Conservation (phyloP, 2,113 vertebrate genomes). For the Gobiocypris rarus region DNA sequence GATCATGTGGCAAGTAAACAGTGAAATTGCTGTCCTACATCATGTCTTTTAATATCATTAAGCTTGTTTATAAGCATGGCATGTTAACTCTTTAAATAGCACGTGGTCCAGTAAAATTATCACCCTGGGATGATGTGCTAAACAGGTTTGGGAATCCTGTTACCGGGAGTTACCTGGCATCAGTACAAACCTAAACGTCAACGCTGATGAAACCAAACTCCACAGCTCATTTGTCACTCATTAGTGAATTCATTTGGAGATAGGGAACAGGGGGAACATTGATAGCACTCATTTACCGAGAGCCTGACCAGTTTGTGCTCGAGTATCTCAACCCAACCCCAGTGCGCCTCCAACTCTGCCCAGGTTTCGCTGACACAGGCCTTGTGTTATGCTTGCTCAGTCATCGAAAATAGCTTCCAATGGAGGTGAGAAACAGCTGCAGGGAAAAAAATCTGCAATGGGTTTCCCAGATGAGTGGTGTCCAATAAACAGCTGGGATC, state of each 20-base stretch:
- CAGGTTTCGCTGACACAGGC: constrained; percentile 34
- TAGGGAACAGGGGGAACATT: not conserved
- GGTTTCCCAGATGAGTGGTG: constrained; percentile 54
- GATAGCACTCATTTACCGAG: not conserved
- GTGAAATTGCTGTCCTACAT: not conserved
- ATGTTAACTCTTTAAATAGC: constrained; percentile 40
- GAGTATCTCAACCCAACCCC: not conserved
- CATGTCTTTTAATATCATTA: constrained; percentile 51
- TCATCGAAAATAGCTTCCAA: constrained; percentile 45
- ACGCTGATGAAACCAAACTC: constrained; percentile 62
- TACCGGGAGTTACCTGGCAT: constrained; percentile 56
- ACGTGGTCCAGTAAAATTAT: constrained; percentile 58
- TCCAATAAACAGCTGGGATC: constrained; percentile 39
- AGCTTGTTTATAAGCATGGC: constrained; percentile 56
- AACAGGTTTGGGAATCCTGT: constrained; percentile 34
- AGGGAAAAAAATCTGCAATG: constrained; percentile 28
- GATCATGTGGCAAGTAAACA: constrained; percentile 14
- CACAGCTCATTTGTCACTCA: not conserved
- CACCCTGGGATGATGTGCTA: constrained; percentile 53
- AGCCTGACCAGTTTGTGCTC: not conserved
- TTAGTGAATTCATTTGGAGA: not conserved
- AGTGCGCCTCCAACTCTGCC: not conserved
- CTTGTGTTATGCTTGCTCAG: not conserved
- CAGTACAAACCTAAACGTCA: constrained; percentile 56
- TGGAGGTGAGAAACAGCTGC: not conserved